phyloP scores from a whole-genome alignment of 2,113 vertebrate genomes.

The Ailuropoda melanoleuca region DNA sequence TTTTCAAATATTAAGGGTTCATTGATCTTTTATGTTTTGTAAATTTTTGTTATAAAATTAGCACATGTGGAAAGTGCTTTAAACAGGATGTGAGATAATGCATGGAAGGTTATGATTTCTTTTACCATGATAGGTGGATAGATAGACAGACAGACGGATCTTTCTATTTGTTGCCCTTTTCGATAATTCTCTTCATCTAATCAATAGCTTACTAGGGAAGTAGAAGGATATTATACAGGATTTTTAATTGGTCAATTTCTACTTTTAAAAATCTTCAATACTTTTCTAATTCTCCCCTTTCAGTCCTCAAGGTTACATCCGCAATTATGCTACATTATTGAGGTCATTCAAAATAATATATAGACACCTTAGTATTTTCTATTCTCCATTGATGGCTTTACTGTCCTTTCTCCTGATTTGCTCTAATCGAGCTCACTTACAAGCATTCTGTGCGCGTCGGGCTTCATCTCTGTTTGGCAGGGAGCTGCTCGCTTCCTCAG shows the following conservation, averaged over 20 bases:
- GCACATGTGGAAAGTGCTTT: slow-evolving; percentile 1
- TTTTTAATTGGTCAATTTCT: slow-evolving; percentile 79
- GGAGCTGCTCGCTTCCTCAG: slow-evolving; percentile 38
- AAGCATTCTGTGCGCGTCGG: slow-evolving; percentile 42
- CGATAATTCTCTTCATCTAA: slow-evolving; percentile 68
- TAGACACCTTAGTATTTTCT: slow-evolving; percentile 84
- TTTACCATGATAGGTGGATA: slow-evolving; percentile 32
- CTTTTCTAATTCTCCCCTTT: slow-evolving; percentile 82
- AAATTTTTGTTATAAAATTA: slow-evolving; percentile 51
- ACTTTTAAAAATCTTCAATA: slow-evolving; percentile 78
- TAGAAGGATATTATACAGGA: slow-evolving; percentile 63
- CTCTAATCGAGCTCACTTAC: slow-evolving; percentile 52
- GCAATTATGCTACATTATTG: slow-evolving; percentile 83
- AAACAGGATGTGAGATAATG: slow-evolving; percentile 49
- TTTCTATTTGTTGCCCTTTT: slow-evolving; percentile 66
- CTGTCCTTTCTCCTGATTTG: slow-evolving; percentile 80
- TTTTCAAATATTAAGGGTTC: background rate
- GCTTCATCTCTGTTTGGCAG: slow-evolving; percentile 61
- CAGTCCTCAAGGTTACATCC: slow-evolving; percentile 82
- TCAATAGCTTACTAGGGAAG: slow-evolving; percentile 71
- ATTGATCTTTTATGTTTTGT: background rate
- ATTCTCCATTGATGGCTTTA: slow-evolving; percentile 78
- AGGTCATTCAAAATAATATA: slow-evolving; percentile 86
- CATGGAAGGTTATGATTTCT: background rate
- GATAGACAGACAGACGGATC: background rate